These are phyloP conservation scores for Falco biarmicus DNA, from an alignment of 2,797 vertebrate species.

Conservation along the genomic window DNA sequence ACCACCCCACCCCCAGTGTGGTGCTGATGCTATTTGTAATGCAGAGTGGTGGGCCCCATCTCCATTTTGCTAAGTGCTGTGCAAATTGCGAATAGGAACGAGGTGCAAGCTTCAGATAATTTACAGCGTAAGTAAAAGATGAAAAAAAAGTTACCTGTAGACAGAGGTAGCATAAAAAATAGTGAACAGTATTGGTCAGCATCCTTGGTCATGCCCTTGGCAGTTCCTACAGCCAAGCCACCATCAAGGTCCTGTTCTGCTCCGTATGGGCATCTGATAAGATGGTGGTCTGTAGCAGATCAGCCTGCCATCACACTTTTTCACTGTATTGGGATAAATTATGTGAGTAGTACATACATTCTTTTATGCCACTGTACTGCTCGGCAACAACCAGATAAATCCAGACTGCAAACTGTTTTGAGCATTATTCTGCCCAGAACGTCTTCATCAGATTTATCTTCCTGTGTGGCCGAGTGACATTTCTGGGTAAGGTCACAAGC, in stretches of 20 bases:
- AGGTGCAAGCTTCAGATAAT: background rate
- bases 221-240: background rate
- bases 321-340: background rate
- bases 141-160: background rate
- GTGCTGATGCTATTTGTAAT: background rate
- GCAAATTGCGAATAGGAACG: background rate
- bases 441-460: background rate
- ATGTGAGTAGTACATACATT: background rate
- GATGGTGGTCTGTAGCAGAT: background rate
- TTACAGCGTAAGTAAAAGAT: background rate
- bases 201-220: background rate
- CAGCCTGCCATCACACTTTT: background rate
- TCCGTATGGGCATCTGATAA: background rate
- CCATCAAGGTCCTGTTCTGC: background rate
- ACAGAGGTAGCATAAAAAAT: background rate
- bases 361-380: background rate
- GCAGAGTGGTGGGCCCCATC: background rate
- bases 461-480: background rate
- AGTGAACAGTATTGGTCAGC: background rate
- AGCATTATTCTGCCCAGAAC: background rate
- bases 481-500: constrained; percentile 11
- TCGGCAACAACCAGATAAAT: background rate
- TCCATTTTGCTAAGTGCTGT: background rate
- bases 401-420: background rate
- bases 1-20: no score